Evolutionary conservation across 2,797 vertebrate species (phyloP).

Genomic region (Silurus aristotelis): DNA sequence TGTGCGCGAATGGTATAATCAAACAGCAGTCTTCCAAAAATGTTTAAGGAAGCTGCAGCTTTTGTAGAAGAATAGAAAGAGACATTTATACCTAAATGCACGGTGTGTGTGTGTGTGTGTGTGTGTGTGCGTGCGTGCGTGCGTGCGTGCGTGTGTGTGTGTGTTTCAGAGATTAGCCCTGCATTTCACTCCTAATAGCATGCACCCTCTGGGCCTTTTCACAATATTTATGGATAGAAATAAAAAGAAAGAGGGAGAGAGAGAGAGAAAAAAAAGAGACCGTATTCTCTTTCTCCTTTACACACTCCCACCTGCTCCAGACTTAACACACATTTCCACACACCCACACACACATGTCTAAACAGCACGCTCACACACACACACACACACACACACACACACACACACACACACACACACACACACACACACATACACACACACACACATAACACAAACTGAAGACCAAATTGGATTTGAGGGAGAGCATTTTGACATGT

Average conservation of each 20-base stretch:
- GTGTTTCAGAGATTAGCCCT: slow-evolving; percentile 36
- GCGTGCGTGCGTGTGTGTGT: not conserved
- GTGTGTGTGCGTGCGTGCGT: not conserved
- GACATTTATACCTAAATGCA: not conserved
- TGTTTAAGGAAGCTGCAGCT: slow-evolving; percentile 4
- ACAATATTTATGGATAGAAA: slow-evolving; percentile 35
- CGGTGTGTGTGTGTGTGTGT: not conserved
- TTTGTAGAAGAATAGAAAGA: not conserved
- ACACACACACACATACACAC: slow-evolving; percentile 23
- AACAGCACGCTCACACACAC: slow-evolving; percentile 37
- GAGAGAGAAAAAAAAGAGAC: slow-evolving; percentile 59
- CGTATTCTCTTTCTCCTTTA: slow-evolving; percentile 62
- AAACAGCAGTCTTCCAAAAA: slow-evolving; percentile 27
- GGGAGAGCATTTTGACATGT: slow-evolving; percentile 18
- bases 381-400: not conserved
- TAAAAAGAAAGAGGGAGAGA: slow-evolving; percentile 26
- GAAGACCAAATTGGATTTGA: slow-evolving; percentile 62
- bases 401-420: not conserved
- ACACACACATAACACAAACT: slow-evolving; percentile 63
- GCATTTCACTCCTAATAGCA: slow-evolving; percentile 33
- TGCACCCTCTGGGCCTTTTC: slow-evolving; percentile 24
- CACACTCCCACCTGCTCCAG: slow-evolving; percentile 68
- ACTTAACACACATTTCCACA: slow-evolving; percentile 66
- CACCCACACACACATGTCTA: slow-evolving; percentile 51
- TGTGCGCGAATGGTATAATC: slow-evolving; percentile 24